Conservation (phyloP, 2,113 vertebrate genomes). For the Phalacrocorax pelagicus region DNA sequence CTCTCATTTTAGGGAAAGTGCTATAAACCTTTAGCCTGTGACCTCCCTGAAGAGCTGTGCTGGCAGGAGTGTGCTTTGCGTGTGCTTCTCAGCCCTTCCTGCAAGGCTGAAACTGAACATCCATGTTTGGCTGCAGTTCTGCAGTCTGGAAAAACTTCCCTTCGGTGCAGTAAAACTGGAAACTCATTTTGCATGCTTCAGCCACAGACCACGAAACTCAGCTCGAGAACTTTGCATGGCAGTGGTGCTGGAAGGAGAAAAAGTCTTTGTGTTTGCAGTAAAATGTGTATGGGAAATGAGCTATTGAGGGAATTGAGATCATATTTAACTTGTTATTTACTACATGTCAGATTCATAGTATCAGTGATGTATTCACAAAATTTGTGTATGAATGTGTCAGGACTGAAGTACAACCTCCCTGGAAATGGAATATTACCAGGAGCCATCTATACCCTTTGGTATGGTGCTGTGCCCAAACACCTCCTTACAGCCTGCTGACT, state of each 20-base stretch:
- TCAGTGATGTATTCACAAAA: neutral
- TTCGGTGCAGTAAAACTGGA: slow-evolving; percentile 30
- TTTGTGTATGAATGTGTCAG: neutral
- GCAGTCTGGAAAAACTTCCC: slow-evolving; percentile 3
- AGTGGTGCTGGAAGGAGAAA: neutral
- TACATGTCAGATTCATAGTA: neutral
- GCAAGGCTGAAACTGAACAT: slow-evolving; percentile 15
- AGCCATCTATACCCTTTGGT: neutral
- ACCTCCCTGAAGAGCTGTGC: neutral
- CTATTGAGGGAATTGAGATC: neutral
- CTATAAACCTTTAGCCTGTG: neutral
- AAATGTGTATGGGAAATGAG: neutral
- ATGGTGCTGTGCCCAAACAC: neutral
- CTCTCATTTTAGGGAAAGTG: neutral
- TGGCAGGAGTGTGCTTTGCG: neutral
- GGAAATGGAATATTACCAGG: neutral
- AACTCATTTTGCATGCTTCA: neutral
- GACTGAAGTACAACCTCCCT: neutral
- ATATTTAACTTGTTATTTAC: neutral
- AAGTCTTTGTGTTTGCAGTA: neutral
- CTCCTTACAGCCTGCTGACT: neutral
- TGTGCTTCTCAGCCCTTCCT: slow-evolving; percentile 1
- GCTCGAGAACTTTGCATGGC: neutral
- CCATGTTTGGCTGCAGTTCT: neutral
- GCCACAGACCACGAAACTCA: neutral